Conservation (phyloP, 2,797 vertebrate genomes). For the Xenentodon cancila region DNA sequence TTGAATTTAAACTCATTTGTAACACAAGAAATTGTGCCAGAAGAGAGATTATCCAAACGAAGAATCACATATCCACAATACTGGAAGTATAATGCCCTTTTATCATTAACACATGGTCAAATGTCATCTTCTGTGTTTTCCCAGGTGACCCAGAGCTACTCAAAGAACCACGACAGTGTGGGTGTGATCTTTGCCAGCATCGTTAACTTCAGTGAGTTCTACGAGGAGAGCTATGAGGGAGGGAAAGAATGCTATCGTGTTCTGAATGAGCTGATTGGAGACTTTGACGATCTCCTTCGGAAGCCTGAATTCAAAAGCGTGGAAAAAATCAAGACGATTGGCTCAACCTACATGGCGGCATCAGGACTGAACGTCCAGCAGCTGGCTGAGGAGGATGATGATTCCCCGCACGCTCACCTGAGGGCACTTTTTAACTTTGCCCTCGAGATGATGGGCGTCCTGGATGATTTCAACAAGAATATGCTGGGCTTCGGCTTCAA, state of each 20-base stretch:
- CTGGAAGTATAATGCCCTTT: too few relatives aligned
- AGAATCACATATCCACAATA: too few relatives aligned
- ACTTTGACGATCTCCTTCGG: slow-evolving; percentile 95
- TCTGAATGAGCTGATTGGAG: slow-evolving; percentile 95
- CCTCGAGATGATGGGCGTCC: slow-evolving; percentile 97
- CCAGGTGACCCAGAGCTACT: slow-evolving; percentile 94
- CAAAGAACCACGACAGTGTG: slow-evolving; percentile 95
- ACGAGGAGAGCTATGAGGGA: slow-evolving; percentile 97
- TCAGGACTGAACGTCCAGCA: slow-evolving; percentile 92
- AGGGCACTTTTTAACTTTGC: slow-evolving; percentile 95
- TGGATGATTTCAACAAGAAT: slow-evolving; percentile 99
- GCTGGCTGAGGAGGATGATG: slow-evolving; percentile 75
- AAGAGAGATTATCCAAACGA: too few relatives aligned
- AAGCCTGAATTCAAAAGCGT: slow-evolving; percentile 89
- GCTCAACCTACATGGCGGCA: slow-evolving; percentile 98
- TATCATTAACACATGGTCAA: too few relatives aligned
- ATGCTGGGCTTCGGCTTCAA: slow-evolving; percentile 99
- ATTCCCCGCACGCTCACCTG: slow-evolving; percentile 89
- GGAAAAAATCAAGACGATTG: slow-evolving; percentile 99
- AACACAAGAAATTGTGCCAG: neutral
- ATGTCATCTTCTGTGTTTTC: neutral
- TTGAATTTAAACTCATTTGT: neutral
- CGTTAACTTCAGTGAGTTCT: slow-evolving; percentile 99
- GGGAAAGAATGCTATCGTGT: slow-evolving; percentile 98
- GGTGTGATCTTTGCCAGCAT: slow-evolving; percentile 98